Evolutionary conservation across 2,888 invertebrate genomes (phyloP), one percentile per base, ranked within the genome.

Genomic region (Lathronympha strigana): DNA sequence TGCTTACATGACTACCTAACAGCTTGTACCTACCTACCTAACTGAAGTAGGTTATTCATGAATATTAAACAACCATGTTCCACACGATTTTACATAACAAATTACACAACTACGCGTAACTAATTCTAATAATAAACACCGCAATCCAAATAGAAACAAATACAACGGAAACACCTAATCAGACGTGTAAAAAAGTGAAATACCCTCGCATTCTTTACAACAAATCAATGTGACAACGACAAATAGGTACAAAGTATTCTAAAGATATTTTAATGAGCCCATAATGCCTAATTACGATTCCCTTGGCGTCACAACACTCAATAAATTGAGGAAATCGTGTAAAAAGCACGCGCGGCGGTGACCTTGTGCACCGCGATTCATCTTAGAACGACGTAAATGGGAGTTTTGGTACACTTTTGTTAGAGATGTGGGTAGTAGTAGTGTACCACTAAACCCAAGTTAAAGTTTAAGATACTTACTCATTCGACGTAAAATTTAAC

Each of bases 151-250:
- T 19, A 58, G 21, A 33, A 51, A 51, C 31, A 51, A 11, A 33
- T 23, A 23, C 43, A 43, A 43, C 60, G 66, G 66, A 61, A 66
- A 66, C 47, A 49, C 53, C 66, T 23, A 66, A 66, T 66, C 45
- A 66, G 60, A 47, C 53, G n/a, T 53, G 60, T 51, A 61, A 66
- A 61, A 51, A 49, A 19, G 57, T 43, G 28, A 57, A 57, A 47
- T 28, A 62, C 40, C 40, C 40, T 45, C 40, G n/a, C 21, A 54
- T 66, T 66, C 43, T 50, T 76, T 81, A 77, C 79, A 70, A 89
- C 86, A 88, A 90, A 90, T 90, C 86, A 88, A 76, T 83, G 87
- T 86, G 86, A 80, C 70, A 74, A 72, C 72, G 76, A 87, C 87
- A 81, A 88, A 89, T 84, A 76, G 77, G 43, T 19, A 28, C 54